These are phyloP conservation scores for Lerista edwardsae DNA, from an alignment of 2,797 vertebrate species.

Conservation along the genomic window DNA sequence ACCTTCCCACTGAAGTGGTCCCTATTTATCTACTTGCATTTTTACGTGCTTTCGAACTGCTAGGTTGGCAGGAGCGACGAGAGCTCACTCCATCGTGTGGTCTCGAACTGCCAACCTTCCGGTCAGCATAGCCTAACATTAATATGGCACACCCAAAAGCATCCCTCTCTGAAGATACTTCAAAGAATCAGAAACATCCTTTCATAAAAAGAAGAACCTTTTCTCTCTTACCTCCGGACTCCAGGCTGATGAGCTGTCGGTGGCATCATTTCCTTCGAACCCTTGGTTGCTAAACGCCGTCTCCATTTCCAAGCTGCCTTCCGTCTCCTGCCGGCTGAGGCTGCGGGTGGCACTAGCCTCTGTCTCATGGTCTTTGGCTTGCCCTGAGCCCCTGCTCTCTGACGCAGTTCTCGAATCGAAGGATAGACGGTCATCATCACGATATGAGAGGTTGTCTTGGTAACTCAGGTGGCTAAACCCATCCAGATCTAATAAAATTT, in stretches of 20 bases:
- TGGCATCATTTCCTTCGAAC: conserved; percentile 79
- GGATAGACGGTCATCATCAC: conserved; percentile 71
- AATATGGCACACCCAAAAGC: background rate
- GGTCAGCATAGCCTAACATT: no score
- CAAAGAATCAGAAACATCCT: background rate
- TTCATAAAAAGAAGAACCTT: conserved; percentile 1
- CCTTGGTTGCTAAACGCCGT: conserved; percentile 69
- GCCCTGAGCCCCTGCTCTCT: conserved; percentile 49
- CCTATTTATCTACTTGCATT: no score
- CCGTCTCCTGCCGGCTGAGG: conserved; percentile 64
- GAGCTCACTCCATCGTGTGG: no score
- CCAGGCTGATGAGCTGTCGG: conserved; percentile 86
- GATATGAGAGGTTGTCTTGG: conserved; percentile 72
- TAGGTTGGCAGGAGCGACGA: no score
- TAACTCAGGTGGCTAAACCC: conserved; percentile 74
- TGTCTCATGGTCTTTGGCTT: conserved; percentile 39
- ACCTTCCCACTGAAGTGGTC: no score
- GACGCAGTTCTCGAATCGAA: conserved; percentile 67
- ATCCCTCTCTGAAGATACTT: background rate
- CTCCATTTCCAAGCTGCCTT: conserved; percentile 77
- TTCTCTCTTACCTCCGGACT: conserved; percentile 85
- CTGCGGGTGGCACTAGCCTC: conserved; percentile 53
- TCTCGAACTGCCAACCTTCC: no score
- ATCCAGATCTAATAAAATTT: conserved; percentile 81
- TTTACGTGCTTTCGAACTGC: no score